phyloP scores from a whole-genome alignment of 2,113 vertebrate genomes.

The Xiphophorus hellerii region DNA sequence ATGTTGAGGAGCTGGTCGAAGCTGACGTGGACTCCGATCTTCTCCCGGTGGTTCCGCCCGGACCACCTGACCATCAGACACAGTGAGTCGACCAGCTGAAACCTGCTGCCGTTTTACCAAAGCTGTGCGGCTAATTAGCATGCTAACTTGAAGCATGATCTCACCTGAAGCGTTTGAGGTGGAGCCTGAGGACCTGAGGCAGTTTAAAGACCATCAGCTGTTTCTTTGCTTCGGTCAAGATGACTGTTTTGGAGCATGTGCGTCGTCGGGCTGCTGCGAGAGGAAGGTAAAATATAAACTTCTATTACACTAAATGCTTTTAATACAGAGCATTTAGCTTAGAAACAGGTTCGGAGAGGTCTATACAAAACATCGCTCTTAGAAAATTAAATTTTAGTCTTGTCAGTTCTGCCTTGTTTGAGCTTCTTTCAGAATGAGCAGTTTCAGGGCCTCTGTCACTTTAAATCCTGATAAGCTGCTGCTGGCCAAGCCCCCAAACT shows the following conservation, averaged over 20 bases:
- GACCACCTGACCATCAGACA: constrained; percentile 87
- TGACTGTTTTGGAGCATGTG: constrained; percentile 89
- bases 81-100: too few relatives aligned
- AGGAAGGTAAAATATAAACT: neutral
- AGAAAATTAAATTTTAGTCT: too few relatives aligned
- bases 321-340: neutral
- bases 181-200: constrained; percentile 98
- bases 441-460: too few relatives aligned
- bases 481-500: too few relatives aligned
- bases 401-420: too few relatives aligned
- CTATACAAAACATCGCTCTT: too few relatives aligned
- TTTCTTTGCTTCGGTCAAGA: constrained; percentile 95
- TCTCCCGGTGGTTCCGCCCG: constrained; percentile 97
- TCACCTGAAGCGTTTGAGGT: constrained; percentile 99
- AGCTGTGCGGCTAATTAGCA: neutral
- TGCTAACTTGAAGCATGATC: constrained; percentile 12
- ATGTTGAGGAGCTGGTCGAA: constrained; percentile 98
- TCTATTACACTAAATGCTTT: neutral
- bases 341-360: too few relatives aligned
- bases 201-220: constrained; percentile 98
- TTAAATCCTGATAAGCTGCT: too few relatives aligned
- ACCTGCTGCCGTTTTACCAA: neutral
- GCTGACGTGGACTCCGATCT: constrained; percentile 97
- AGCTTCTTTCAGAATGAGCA: too few relatives aligned
- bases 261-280: constrained; percentile 89